Base-by-base conservation (phyloP, 2,888 invertebrate species). In the Synanthedon formicaeformis region DNA sequence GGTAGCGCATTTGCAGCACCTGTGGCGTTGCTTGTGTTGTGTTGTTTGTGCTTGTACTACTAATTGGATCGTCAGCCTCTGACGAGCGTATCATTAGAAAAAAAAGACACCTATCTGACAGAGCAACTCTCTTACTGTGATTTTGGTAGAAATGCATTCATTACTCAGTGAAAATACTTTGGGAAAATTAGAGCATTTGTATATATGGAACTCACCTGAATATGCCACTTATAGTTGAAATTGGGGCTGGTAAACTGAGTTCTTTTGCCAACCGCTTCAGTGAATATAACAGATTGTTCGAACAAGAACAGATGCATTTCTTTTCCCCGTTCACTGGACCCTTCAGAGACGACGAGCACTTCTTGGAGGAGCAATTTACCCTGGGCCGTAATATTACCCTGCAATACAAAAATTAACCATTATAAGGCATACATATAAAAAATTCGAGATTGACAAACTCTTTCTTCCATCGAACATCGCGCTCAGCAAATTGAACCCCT, bases 221-320 rank as follows among this genome's bases (percentile, higher is more conserved):
- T 93, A 74, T 98, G 97, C 69, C 95, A 94, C 82, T 97, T 97
- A 87, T 97, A 98, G 72, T 96, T 93, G 83, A 97, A 99, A 40
- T 94, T 94, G 55, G 98, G 98, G 88, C 94, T 96, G 60, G 94
- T 93, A 80, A 96, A 98, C 77, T 96, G 96, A 50, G 94, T 95
- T 80, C 95, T 96, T 80, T 94, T 94, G 61, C 96, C 96, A 52
- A 96, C 94, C 54, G 96, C 93, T 73, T 99, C 98, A 66, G 97
- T 96, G 82, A 99, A 96, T 67, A 98, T 97, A 64, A 99, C 94
- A 73, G 96, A 97, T 85, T 99, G 99, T 77, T 99, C 98, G 77
- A 99, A 99, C 51, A 99, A 91, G 88, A 99, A 99, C 58, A 99
- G 96, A 79, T 98, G 95, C 69, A 97, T 89, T 65, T 99, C 98